phyloP scores from a whole-genome alignment of 1,140 invertebrate genomes.

The Eubasilissa regina region DNA sequence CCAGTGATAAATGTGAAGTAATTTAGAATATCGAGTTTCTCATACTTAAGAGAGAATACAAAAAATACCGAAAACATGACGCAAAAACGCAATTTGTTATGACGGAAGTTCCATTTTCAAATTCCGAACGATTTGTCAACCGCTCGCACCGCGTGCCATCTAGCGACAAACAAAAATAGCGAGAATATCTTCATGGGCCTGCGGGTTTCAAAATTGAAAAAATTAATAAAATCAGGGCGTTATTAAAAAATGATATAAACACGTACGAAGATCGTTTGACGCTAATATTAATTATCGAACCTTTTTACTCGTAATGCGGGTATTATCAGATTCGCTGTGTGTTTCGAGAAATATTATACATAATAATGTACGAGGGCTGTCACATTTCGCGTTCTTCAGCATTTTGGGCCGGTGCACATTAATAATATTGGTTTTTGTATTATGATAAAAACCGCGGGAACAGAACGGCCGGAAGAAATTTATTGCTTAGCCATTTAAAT shows the following conservation, averaged over 20 bases:
- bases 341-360: background rate
- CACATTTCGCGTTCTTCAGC: constrained; percentile 50
- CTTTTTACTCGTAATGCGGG: too few relatives aligned
- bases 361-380: constrained; percentile 39
- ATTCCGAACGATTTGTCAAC: constrained; percentile 51
- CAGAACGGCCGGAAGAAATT: constrained; percentile 45
- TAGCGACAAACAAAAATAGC: constrained; percentile 52
- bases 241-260: too few relatives aligned
- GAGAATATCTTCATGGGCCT: constrained; percentile 49
- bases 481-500: constrained; percentile 50
- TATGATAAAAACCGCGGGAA: constrained; percentile 42
- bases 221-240: too few relatives aligned
- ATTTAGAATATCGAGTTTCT: constrained; percentile 34
- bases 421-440: constrained; percentile 56
- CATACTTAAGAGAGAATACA: constrained; percentile 10
- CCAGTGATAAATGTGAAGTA: constrained; percentile 22
- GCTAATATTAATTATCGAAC: too few relatives aligned
- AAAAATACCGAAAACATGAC: constrained; percentile 41
- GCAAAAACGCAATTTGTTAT: constrained; percentile 41
- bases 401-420: constrained; percentile 40
- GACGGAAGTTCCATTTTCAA: constrained; percentile 48
- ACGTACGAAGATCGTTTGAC: too few relatives aligned
- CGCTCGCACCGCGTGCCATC: constrained; percentile 41
- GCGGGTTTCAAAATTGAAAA: background rate
- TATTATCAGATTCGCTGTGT: background rate